A percentile compares a stretch with the other conserved stretches of the same genome.
Conservation (phyloP, 2,797 vertebrate species). For the Bradypodion ventrale region DNA sequence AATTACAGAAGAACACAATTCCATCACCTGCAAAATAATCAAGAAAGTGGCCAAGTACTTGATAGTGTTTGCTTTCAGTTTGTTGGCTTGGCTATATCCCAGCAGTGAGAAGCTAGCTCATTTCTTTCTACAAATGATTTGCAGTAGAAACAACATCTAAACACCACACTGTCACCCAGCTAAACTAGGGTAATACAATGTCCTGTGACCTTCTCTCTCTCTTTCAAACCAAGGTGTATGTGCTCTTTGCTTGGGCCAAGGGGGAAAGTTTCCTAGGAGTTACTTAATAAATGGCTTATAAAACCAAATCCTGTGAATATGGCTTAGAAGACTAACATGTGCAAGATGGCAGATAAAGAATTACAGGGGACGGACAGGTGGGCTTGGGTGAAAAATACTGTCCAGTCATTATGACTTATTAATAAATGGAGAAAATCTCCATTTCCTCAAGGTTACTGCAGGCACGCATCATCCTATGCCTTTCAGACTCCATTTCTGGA, state of each 20-base stretch:
- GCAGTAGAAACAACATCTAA: conserved; percentile 1
- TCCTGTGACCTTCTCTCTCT: not conserved
- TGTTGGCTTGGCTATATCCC: not conserved
- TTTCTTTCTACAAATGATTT: not conserved
- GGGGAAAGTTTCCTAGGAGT: conserved; percentile 2
- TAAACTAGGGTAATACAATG: conserved; percentile 7
- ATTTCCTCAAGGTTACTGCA: not conserved
- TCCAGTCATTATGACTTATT: not conserved
- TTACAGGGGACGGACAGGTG: too few species aligned
- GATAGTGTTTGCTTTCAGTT: not conserved
- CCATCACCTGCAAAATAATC: not conserved
- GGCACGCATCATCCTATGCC: not conserved
- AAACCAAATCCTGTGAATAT: not conserved
- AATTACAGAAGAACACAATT: not conserved
- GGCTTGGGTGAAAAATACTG: not conserved
- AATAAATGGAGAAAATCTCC: not conserved
- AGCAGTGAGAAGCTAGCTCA: not conserved
- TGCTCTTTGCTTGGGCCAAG: not conserved
- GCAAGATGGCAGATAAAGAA: not conserved
- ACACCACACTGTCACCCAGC: not conserved
- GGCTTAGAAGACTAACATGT: not conserved
- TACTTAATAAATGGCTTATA: conserved; percentile 2
- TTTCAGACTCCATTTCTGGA: conserved; percentile 5
- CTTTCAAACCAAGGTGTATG: conserved; percentile 1
- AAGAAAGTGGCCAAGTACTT: not conserved